phyloP scores from a whole-genome alignment of 1,140 invertebrate genomes.

The Ylistrum balloti region DNA sequence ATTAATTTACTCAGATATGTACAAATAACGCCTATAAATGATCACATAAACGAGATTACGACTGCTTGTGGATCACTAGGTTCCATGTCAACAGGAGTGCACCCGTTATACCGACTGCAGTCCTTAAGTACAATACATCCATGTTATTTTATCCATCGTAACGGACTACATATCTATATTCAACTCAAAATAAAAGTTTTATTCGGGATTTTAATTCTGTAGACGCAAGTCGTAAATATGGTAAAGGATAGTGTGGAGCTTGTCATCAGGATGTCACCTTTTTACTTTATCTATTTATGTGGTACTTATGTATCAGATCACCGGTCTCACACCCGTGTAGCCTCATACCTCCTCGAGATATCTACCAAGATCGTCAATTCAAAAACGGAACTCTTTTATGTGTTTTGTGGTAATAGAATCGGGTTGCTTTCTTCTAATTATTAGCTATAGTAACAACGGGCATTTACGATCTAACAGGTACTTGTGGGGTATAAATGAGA shows the following conservation, averaged over 20 bases:
- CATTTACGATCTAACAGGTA: constrained; percentile 33
- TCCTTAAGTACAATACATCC: neutral
- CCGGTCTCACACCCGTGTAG: neutral
- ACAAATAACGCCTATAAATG: neutral
- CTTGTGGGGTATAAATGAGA: neutral
- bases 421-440: neutral
- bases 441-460: constrained; percentile 3
- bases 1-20: neutral
- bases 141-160: no score
- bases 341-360: constrained; percentile 15
- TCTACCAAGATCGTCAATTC: neutral
- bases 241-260: no score
- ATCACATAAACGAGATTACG: neutral
- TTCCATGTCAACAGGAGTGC: neutral
- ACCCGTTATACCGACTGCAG: neutral
- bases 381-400: constrained; percentile 35
- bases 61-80: neutral
- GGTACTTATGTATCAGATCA: neutral
- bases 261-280: no score
- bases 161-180: neutral
- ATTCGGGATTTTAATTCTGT: no score
- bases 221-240: no score
- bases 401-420: neutral
- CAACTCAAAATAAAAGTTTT: neutral
- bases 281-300: neutral